Conservation (phyloP, 1,140 invertebrate species). For the Eubasilissa regina region DNA sequence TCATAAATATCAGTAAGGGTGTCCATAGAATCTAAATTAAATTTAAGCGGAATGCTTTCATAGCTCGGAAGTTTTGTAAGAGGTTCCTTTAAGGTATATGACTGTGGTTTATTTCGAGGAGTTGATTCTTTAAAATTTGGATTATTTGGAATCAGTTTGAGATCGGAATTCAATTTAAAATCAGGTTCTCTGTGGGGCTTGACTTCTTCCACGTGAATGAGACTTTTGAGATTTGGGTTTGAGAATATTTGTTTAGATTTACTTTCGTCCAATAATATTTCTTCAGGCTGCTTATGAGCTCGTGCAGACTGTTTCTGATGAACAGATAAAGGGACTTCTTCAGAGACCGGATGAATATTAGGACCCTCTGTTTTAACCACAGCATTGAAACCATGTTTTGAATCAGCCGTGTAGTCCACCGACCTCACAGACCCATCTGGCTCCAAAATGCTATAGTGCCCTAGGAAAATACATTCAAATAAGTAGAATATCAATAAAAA, state of each 20-base stretch:
- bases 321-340: neutral
- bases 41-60: conserved; percentile 44
- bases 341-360: conserved; percentile 65
- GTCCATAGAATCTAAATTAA: conserved; percentile 18
- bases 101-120: conserved; percentile 16
- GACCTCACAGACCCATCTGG: conserved; percentile 73
- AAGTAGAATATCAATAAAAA: conserved; percentile 3
- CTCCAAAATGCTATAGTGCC: conserved; percentile 75
- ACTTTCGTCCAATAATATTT: conserved; percentile 20
- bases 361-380: conserved; percentile 75
- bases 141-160: conserved; percentile 44
- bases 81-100: conserved; percentile 14
- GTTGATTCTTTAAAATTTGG: conserved; percentile 32
- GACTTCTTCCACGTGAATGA: conserved; percentile 31
- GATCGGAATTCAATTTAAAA: conserved; percentile 29
- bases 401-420: conserved; percentile 77
- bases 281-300: no score
- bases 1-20: neutral
- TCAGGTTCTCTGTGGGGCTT: conserved; percentile 46
- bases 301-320: neutral
- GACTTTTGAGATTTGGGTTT: conserved; percentile 53
- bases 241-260: conserved; percentile 50
- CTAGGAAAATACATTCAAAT: conserved; percentile 57
- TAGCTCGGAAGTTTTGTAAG: conserved; percentile 41
- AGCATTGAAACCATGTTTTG: conserved; percentile 78